Evolutionary conservation across 2,113 vertebrate genomes (phyloP).

Genomic region (Lagopus leucura): DNA sequence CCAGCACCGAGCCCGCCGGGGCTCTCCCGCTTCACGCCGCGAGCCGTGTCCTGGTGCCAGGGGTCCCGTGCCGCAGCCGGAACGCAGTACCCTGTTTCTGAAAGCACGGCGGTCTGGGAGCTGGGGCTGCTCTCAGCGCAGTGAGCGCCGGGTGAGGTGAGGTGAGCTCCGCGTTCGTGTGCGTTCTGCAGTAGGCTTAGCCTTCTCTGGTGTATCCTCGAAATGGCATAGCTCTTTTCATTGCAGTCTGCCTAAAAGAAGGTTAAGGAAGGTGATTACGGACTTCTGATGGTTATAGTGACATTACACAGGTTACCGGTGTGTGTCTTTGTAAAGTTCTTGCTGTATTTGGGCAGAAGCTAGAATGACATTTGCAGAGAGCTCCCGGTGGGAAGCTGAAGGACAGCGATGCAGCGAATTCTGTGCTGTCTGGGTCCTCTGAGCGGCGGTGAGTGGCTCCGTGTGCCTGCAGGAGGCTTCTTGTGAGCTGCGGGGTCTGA

Average conservation of each 20-base stretch:
- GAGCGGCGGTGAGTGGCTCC: neutral
- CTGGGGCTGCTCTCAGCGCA: too few species aligned
- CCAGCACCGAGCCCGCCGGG: neutral
- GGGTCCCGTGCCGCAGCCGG: neutral
- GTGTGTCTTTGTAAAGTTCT: neutral
- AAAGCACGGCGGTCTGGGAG: neutral
- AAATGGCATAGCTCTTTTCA: neutral
- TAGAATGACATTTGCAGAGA: neutral
- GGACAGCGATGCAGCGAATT: neutral
- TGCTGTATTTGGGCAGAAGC: neutral
- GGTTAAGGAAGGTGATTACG: neutral
- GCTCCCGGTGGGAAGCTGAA: rapidly evolving
- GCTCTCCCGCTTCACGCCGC: too few species aligned
- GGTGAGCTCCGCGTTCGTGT: neutral
- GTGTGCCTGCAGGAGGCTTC: neutral
- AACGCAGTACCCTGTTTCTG: neutral
- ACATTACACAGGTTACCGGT: neutral
- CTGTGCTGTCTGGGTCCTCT: neutral
- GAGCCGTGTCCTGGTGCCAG: too few species aligned
- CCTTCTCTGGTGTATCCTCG: neutral
- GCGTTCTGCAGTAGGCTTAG: neutral
- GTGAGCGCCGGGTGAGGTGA: neutral
- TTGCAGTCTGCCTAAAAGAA: neutral
- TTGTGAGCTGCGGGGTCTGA: neutral
- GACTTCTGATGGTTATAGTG: neutral